phyloP scores from a whole-genome alignment of 2,888 invertebrate species.

The Adelognathus sp. region DNA sequence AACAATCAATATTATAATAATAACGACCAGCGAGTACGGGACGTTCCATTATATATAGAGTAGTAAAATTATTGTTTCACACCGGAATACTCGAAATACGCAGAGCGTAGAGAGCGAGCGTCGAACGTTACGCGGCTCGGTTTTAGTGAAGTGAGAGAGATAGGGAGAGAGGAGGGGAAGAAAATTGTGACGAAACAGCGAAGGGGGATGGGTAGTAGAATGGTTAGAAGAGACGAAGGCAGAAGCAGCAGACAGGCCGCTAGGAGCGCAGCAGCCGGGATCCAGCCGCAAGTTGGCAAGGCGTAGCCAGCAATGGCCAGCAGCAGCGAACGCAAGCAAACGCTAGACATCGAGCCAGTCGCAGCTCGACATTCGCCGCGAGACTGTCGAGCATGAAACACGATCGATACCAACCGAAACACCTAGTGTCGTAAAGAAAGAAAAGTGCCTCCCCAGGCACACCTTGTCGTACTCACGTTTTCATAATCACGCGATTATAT shows the following conservation, averaged over 20 bases:
- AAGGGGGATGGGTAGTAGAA: conserved; percentile 44
- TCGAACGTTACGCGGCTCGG: not conserved
- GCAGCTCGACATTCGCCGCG: conserved; percentile 65
- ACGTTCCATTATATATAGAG: no score
- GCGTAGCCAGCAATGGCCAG: conserved; percentile 59
- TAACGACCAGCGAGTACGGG: no score
- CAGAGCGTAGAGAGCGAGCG: not conserved
- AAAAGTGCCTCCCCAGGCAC: conserved; percentile 56
- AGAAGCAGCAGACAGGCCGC: conserved; percentile 46
- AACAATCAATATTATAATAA: no score
- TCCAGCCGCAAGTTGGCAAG: conserved; percentile 56
- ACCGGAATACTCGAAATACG: no score
- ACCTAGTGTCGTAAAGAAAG: conserved; percentile 45
- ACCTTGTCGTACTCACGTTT: conserved; percentile 38
- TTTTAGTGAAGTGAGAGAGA: no score
- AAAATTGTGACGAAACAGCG: conserved; percentile 57
- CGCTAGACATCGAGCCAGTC: conserved; percentile 58
- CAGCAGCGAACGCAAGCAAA: conserved; percentile 54
- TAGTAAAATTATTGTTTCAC: no score
- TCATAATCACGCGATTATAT: not conserved
- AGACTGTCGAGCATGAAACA: conserved; percentile 55
- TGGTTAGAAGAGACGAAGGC: conserved; percentile 56
- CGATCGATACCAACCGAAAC: conserved; percentile 48
- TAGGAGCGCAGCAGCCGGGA: conserved; percentile 55
- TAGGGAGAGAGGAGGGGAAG: conserved; percentile 21